Conservation (phyloP, 1,140 invertebrate species). For the Helicoverpa zea region DNA sequence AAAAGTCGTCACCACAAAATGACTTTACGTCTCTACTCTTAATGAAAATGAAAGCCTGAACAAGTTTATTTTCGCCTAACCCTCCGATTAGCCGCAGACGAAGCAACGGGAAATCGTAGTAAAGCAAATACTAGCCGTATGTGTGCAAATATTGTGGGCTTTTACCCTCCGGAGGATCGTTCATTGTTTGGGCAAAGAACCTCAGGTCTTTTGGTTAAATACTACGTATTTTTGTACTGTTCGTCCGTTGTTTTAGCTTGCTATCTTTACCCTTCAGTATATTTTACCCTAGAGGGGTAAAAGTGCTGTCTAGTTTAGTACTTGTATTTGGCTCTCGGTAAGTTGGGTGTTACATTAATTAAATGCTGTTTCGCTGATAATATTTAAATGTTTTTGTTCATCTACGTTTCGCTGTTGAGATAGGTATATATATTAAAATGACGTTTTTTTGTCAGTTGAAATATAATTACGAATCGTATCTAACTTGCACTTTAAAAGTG, state of each 20-base stretch:
- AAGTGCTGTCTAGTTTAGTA: slow-evolving; percentile 9
- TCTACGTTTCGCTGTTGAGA: not conserved
- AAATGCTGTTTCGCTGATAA: slow-evolving; percentile 1
- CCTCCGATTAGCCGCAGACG: slow-evolving; percentile 56
- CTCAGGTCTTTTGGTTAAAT: slow-evolving; percentile 39
- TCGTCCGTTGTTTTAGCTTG: slow-evolving; percentile 25
- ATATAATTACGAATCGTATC: not conserved
- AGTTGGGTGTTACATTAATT: slow-evolving; percentile 23
- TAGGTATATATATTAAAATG: too few species aligned
- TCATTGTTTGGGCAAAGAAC: slow-evolving; percentile 62
- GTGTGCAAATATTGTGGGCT: slow-evolving; percentile 71
- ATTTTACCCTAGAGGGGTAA: slow-evolving; percentile 30
- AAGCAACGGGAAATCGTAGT: slow-evolving; percentile 55
- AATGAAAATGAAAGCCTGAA: slow-evolving; percentile 67
- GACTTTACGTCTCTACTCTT: slow-evolving; percentile 69
- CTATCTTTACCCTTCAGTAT: slow-evolving; percentile 16
- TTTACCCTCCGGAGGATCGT: slow-evolving; percentile 64
- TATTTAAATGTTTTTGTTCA: slow-evolving; percentile 1
- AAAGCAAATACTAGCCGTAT: slow-evolving; percentile 66
- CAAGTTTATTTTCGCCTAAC: slow-evolving; percentile 62
- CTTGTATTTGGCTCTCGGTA: slow-evolving; percentile 14
- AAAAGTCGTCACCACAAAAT: slow-evolving; percentile 56
- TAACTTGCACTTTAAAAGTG: not conserved
- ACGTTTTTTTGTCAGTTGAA: not conserved
- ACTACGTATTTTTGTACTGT: slow-evolving; percentile 37